Conservation (phyloP, 2,888 invertebrate species). For the Scaptomyza reducta region DNA sequence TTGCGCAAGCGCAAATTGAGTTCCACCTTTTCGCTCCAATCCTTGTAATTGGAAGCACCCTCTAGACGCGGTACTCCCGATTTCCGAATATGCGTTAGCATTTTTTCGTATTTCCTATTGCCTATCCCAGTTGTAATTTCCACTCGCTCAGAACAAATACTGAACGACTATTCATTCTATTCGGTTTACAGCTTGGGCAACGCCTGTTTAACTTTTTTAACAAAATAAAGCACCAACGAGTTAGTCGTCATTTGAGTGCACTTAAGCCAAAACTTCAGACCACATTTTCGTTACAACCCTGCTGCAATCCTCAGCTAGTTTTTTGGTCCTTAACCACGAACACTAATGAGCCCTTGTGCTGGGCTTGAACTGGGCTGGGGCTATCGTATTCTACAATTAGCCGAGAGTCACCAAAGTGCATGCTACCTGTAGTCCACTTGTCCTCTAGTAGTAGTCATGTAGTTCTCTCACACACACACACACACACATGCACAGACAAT, state of each 20-base stretch:
- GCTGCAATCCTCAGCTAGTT: constrained; percentile 54
- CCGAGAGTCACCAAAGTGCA: constrained; percentile 69
- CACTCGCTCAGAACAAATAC: neutral
- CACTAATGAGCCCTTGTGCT: constrained; percentile 67
- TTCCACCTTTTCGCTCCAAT: constrained; percentile 47
- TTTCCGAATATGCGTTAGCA: constrained; percentile 26
- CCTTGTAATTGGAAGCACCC: constrained; percentile 34
- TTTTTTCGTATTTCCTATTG: neutral
- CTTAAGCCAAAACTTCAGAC: constrained; percentile 40
- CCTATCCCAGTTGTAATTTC: neutral
- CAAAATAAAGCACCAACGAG: constrained; percentile 9
- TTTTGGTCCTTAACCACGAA: constrained; percentile 69
- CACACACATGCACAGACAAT: neutral
- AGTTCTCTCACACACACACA: constrained; percentile 22
- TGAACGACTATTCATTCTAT: constrained; percentile 1
- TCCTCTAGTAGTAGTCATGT: constrained; percentile 14
- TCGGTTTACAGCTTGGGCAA: constrained; percentile 14
- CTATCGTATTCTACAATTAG: constrained; percentile 73
- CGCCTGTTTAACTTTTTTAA: constrained; percentile 3
- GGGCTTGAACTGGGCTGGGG: constrained; percentile 1
- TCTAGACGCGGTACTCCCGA: constrained; percentile 13
- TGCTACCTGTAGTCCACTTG: constrained; percentile 54
- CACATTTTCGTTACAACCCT: constrained; percentile 38
- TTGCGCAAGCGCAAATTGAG: constrained; percentile 24
- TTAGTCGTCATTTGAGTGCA: constrained; percentile 49